Evolutionary conservation across 2,888 invertebrate genomes (phyloP).

Genomic region (Lepidonotus clava): DNA sequence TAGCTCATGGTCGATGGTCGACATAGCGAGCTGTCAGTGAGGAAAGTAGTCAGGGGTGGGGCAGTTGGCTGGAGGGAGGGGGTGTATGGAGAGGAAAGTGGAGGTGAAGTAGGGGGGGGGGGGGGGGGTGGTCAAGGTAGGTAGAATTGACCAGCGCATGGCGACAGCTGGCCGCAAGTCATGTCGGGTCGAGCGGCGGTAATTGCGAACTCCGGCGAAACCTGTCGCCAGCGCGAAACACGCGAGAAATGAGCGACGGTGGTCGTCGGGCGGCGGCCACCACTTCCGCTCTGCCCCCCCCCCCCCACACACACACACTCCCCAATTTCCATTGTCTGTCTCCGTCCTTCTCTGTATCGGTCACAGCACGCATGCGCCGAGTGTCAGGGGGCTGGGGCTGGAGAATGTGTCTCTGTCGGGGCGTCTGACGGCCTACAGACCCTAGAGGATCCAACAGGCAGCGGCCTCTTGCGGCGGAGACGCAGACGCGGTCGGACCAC

Average conservation of each 20-base stretch:
- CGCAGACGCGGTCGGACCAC: neutral
- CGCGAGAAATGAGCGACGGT: neutral
- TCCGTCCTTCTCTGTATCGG: neutral
- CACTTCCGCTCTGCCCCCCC: neutral
- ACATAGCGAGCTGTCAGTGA: too few species aligned
- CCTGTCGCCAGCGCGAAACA: slow-evolving; percentile 8
- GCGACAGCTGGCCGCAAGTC: slow-evolving; percentile 23
- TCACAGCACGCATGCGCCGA: neutral
- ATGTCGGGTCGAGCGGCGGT: neutral
- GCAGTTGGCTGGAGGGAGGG: neutral
- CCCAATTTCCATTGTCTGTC: neutral
- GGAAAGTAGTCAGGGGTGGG: too few species aligned
- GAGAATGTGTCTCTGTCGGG: too few species aligned
- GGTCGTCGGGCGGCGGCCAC: neutral
- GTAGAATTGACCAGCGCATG: too few species aligned
- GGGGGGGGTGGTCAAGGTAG: too few species aligned
- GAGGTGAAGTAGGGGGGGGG: neutral
- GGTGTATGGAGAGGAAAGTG: neutral
- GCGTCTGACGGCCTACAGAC: too few species aligned
- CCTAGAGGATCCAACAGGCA: too few species aligned
- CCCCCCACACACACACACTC: neutral
- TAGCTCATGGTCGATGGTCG: too few species aligned
- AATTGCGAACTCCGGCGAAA: neutral
- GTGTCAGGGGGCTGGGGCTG: neutral
- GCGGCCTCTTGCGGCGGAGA: neutral